Conservation (phyloP, 1,140 invertebrate genomes). For the Stegodyphus mimosarum region DNA sequence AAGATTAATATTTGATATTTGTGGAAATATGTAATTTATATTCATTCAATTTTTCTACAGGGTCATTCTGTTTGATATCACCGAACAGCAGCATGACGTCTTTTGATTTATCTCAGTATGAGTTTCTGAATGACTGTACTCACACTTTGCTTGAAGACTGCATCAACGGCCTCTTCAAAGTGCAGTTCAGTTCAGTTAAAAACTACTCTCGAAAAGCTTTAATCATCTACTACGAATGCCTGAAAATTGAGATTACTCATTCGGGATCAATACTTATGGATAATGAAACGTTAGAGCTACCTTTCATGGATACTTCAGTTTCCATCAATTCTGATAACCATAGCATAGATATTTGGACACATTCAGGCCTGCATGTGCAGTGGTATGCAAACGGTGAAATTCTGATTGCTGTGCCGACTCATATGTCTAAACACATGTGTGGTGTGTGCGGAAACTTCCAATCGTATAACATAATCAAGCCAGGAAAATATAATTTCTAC, state of each 20-base stretch:
- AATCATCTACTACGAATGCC: neutral
- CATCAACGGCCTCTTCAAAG: neutral
- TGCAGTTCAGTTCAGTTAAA: neutral
- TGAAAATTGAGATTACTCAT: neutral
- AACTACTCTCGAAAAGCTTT: neutral
- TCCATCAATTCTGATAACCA: neutral
- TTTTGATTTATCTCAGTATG: neutral
- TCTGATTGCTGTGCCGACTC: neutral
- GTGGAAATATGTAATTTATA: neutral
- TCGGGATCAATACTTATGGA: neutral
- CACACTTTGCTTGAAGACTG: constrained; percentile 2
- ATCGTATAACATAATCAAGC: too few relatives aligned
- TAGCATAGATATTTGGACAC: neutral
- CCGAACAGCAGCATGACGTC: neutral
- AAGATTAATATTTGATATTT: too few relatives aligned
- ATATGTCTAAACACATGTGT: neutral
- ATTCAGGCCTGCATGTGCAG: neutral
- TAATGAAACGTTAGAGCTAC: neutral
- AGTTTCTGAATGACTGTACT: neutral
- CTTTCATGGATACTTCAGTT: neutral
- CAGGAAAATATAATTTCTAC: too few relatives aligned
- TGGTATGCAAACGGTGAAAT: neutral
- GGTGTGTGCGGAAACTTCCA: neutral
- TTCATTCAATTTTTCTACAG: neutral
- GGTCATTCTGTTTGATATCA: neutral